Conservation (phyloP, 2,888 invertebrate genomes). For the Octodonta nipae region DNA sequence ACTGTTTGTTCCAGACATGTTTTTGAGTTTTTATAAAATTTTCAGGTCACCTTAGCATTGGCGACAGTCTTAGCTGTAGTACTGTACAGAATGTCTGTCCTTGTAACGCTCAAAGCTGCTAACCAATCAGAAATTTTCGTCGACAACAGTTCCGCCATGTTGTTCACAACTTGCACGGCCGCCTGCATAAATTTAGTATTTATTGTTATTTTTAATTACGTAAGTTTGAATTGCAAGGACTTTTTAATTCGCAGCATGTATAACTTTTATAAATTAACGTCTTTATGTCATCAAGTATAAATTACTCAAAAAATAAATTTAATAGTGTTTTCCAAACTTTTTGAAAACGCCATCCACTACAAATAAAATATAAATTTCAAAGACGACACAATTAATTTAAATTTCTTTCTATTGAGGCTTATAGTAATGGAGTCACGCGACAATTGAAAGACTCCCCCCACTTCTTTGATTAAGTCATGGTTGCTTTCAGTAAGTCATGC, state of each 20-base stretch:
- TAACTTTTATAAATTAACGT: neutral
- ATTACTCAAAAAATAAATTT: too few species aligned
- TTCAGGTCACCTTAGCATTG: constrained; percentile 61
- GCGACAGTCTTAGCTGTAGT: constrained; percentile 87
- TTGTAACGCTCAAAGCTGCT: constrained; percentile 49
- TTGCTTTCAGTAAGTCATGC: too few species aligned
- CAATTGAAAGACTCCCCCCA: too few species aligned
- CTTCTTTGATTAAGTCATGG: too few species aligned
- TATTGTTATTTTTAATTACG: constrained; percentile 79
- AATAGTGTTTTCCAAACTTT: too few species aligned
- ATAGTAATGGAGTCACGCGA: too few species aligned
- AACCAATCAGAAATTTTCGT: constrained; percentile 27
- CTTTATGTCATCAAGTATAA: too few species aligned
- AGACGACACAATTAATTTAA: too few species aligned
- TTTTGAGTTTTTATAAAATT: neutral
- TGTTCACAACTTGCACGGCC: constrained; percentile 81
- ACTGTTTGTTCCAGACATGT: too few species aligned
- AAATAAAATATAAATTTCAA: too few species aligned
- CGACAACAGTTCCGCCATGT: constrained; percentile 61
- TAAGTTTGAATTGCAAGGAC: constrained; percentile 29
- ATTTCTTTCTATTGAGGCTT: too few species aligned
- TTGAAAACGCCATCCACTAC: too few species aligned
- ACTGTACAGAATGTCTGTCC: constrained; percentile 74
- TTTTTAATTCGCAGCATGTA: neutral
- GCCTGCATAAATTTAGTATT: constrained; percentile 83